phyloP scores from a whole-genome alignment of 1,140 invertebrate species.

The Parasteatoda tepidariorum region DNA sequence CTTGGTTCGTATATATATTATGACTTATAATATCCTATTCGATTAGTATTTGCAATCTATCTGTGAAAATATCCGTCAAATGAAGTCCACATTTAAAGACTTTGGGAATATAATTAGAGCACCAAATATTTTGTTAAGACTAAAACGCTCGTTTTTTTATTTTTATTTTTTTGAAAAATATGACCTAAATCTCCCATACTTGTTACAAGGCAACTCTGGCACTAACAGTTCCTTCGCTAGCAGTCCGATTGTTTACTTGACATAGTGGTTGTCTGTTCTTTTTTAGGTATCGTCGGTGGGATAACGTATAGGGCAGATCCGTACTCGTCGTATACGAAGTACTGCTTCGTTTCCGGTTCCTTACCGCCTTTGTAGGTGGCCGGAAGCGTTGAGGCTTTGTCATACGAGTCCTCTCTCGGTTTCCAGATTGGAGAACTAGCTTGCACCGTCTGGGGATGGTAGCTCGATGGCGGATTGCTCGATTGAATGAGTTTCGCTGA shows the following conservation, averaged over 20 bases:
- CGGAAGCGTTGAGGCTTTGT: slow-evolving; percentile 57
- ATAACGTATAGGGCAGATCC: slow-evolving; percentile 61
- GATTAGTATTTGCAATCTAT: background rate
- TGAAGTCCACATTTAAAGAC: slow-evolving; percentile 36
- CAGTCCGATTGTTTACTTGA: slow-evolving; percentile 61
- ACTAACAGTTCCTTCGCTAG: slow-evolving; percentile 48
- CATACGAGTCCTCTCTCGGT: slow-evolving; percentile 77
- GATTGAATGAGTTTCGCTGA: slow-evolving; percentile 93
- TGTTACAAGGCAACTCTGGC: slow-evolving; percentile 57
- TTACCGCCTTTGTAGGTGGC: slow-evolving; percentile 54
- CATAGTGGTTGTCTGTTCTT: slow-evolving; percentile 30
- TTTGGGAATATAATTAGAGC: slow-evolving; percentile 40
- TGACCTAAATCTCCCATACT: slow-evolving; percentile 53
- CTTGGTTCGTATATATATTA: background rate
- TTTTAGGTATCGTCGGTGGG: slow-evolving; percentile 42
- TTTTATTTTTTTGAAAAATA: slow-evolving; percentile 50
- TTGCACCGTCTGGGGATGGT: slow-evolving; percentile 83
- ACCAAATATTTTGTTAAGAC: slow-evolving; percentile 57
- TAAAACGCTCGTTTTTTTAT: slow-evolving; percentile 30
- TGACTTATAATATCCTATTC: background rate
- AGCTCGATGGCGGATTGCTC: slow-evolving; percentile 89
- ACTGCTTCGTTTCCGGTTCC: slow-evolving; percentile 62
- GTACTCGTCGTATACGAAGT: slow-evolving; percentile 65
- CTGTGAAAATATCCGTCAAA: slow-evolving; percentile 16
- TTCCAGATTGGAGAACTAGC: slow-evolving; percentile 91